Base-by-base conservation (phyloP, 1,140 invertebrate genomes). In the Euschistus heros region DNA sequence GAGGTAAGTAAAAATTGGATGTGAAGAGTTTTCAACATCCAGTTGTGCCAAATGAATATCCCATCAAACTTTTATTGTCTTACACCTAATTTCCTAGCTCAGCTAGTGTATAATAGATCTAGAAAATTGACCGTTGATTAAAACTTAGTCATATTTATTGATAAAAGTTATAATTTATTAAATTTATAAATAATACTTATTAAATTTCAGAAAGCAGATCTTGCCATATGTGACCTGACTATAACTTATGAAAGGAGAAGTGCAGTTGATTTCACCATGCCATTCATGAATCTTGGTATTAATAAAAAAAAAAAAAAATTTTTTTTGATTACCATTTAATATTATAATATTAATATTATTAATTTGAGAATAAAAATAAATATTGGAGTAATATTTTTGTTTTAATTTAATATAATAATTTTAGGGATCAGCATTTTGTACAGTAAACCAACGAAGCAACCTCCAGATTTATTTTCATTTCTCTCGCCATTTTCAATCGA, bases 181-280 rank as follows among this genome's bases (percentile, higher is more conserved):
- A n/a, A n/a, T n/a, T n/a, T n/a, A n/a, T n/a, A 30, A 30, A 30
- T 30, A 30, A 30, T 30, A n/a, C 30, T 37, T 37, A 10, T 37
- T 13, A 37, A 50, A 20, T 79, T 80, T 50, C 74, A 94, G 87
- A 89, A 88, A 79, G 92, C 92, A 15, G 93, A 97, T 78, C 76
- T 96, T 26, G 93, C 91, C 0, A 86, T 96, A 63, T 94, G 89
- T 67, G 94, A 96, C 75, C 75, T 97, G 47, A 95, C 93, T 0
- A 96, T 97, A 69, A 97, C 91, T 0, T 90, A 88, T 67, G 86
- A 89, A 26, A 76, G 94, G 30, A 84, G 91, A 68, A 82, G 82
- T 67, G 88, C 82, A 3, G 91, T 96, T 0, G 92, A 96, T 72
- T 95, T 95, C 71, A 92, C 89, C 0, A 87, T 88, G 73, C 92